A percentile compares a stretch with the other conserved stretches of the same genome.
Conservation (phyloP, 2,888 invertebrate genomes). For the Eutolmus rufibarbis region DNA sequence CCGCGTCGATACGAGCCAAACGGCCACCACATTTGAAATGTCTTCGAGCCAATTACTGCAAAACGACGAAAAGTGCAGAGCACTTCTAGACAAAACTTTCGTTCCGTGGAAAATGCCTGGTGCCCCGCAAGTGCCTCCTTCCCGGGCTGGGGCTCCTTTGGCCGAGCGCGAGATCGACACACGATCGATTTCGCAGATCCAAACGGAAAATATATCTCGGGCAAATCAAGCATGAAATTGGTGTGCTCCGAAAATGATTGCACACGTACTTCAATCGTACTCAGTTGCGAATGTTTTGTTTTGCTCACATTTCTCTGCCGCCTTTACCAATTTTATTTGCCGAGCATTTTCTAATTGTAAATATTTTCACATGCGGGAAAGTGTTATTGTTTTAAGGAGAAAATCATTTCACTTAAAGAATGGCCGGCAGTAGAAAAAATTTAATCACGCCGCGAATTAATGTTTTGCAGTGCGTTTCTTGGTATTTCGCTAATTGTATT, state of each 20-base stretch:
- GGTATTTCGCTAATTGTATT: background rate
- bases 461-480: background rate
- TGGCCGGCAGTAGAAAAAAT: background rate
- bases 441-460: background rate
- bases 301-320: background rate
- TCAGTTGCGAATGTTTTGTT: background rate
- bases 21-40: background rate
- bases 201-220: background rate
- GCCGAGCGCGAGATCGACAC: background rate
- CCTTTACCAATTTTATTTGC: background rate
- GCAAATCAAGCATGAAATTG: constrained; percentile 31
- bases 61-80: background rate
- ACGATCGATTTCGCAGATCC: background rate
- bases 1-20: background rate
- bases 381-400: background rate
- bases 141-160: background rate
- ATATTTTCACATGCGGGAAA: constrained; percentile 24
- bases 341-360: constrained; percentile 7
- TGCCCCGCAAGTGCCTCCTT: background rate
- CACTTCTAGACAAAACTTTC: background rate
- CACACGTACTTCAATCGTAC: background rate
- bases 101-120: background rate
- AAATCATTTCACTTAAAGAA: background rate
- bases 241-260: constrained; percentile 18
- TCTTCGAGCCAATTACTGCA: background rate